phyloP scores from a whole-genome alignment of 1,140 invertebrate genomes.

The Drosophila ananassae region DNA sequence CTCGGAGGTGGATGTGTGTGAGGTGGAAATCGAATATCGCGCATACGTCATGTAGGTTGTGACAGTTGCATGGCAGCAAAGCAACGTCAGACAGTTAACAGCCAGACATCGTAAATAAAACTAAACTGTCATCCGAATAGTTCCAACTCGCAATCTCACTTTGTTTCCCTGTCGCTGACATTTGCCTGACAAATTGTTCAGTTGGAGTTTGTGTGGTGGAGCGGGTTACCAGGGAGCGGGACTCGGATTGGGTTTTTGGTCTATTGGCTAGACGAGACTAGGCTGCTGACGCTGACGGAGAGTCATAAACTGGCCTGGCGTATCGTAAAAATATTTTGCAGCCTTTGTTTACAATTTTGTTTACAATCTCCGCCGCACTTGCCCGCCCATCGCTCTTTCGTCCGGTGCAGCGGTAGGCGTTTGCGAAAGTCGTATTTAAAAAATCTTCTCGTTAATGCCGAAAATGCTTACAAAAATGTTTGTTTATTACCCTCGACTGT shows the following conservation, averaged over 20 bases:
- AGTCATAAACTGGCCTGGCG: constrained; percentile 50
- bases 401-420: constrained; percentile 12
- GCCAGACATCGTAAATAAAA: constrained; percentile 54
- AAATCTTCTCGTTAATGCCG: constrained; percentile 48
- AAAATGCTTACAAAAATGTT: constrained; percentile 60
- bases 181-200: constrained; percentile 45
- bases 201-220: constrained; percentile 13
- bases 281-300: constrained; percentile 21
- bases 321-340: constrained; percentile 73
- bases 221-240: background rate
- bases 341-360: constrained; percentile 71
- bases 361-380: constrained; percentile 43
- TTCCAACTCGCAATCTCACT: constrained; percentile 53
- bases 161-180: constrained; percentile 42
- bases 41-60: constrained; percentile 49
- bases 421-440: constrained; percentile 61
- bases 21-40: constrained; percentile 33
- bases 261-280: constrained; percentile 35
- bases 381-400: background rate
- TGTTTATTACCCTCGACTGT: constrained; percentile 45
- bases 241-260: constrained; percentile 4
- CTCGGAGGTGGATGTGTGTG: background rate
- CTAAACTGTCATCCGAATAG: constrained; percentile 53
- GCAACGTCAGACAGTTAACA: constrained; percentile 14
- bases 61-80: constrained; percentile 57